phyloP scores from a whole-genome alignment of 2,888 invertebrate species.

The Stenodera caucasica region DNA sequence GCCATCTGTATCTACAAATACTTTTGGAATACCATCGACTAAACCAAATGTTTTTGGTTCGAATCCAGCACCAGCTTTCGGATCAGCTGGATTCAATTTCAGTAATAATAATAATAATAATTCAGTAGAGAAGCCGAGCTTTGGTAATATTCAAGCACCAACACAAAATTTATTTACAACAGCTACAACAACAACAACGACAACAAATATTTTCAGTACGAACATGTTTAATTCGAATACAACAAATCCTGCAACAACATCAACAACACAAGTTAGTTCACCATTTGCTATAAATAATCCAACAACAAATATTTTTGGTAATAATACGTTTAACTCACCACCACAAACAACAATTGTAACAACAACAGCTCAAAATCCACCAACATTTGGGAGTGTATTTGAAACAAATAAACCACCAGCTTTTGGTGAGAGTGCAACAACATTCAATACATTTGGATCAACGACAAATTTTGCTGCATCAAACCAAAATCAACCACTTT shows the following conservation, averaged over 20 bases:
- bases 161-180: not conserved
- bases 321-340: not conserved
- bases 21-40: not conserved
- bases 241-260: not conserved
- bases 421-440: conserved; percentile 15
- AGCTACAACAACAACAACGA: not conserved
- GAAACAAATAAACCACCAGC: conserved; percentile 8
- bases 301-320: not conserved
- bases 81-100: not conserved
- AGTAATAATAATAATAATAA: not conserved
- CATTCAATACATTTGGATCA: conserved; percentile 5
- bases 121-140: not conserved
- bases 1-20: not conserved
- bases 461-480: conserved; percentile 19
- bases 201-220: not conserved
- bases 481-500: conserved; percentile 2
- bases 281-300: not conserved
- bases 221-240: not conserved
- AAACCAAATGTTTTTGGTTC: conserved; percentile 1
- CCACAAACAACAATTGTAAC: not conserved
- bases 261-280: not conserved
- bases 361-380: not conserved
- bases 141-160: not conserved
- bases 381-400: not conserved
- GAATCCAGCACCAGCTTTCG: not conserved